phyloP scores from a whole-genome alignment of 2,113 vertebrate genomes.

The Scopus umbretta region DNA sequence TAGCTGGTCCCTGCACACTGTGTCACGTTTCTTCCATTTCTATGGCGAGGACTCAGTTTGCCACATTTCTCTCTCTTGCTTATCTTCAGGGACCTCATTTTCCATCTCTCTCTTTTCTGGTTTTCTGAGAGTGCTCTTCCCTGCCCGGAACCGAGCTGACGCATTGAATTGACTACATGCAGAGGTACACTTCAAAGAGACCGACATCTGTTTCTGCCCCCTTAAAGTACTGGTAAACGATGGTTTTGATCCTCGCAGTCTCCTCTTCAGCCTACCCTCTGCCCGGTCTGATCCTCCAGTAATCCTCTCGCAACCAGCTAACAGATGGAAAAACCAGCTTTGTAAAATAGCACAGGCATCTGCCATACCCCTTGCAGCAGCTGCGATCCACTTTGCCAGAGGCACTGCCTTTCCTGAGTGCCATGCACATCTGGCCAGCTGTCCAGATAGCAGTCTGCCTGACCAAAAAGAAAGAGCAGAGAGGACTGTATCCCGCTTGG shows the following conservation, averaged over 20 bases:
- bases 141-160: not conserved
- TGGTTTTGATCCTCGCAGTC: not conserved
- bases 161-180: not conserved
- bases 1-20: not conserved
- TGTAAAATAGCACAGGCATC: not conserved
- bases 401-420: not conserved
- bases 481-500: not conserved
- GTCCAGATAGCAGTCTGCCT: not conserved
- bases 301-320: constrained; percentile 2
- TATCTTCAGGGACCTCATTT: not conserved
- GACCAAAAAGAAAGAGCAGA: not conserved
- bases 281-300: not conserved
- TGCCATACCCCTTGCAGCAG: not conserved
- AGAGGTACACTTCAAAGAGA: not conserved
- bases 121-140: not conserved
- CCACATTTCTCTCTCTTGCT: not conserved
- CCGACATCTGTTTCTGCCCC: not conserved
- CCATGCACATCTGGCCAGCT: not conserved
- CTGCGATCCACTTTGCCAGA: not conserved
- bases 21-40: not conserved
- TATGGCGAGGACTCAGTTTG: not conserved
- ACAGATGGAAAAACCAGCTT: constrained; percentile 5
- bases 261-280: not conserved
- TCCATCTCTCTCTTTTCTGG: not conserved
- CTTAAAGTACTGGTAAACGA: not conserved